A percentile compares a stretch with the other conserved stretches of the same genome.
These are phyloP conservation scores for Aradophagus sp. DNA, from an alignment of 1,140 invertebrate genomes.

Conservation along the genomic window DNA sequence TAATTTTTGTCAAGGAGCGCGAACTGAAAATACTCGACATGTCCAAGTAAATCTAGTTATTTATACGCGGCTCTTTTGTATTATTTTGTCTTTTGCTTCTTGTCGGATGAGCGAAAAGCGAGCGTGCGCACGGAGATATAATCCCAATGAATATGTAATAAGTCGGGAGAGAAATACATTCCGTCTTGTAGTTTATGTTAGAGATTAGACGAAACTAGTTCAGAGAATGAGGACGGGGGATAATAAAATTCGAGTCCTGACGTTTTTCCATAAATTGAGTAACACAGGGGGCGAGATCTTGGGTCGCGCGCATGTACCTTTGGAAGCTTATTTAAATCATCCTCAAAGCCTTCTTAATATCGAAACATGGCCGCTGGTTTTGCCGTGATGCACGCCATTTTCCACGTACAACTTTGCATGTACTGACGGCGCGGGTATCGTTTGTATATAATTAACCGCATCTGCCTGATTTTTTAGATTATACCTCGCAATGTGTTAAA, in stretches of 20 bases:
- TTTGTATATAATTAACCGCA: no score
- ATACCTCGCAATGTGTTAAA: no score
- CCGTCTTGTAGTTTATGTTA: slow-evolving; percentile 53
- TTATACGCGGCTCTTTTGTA: slow-evolving; percentile 53
- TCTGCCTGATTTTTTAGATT: no score
- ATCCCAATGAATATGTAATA: slow-evolving; percentile 57
- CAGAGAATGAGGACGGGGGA: slow-evolving; percentile 48
- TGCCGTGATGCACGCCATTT: slow-evolving; percentile 34
- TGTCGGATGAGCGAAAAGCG: slow-evolving; percentile 55
- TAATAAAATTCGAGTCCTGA: slow-evolving; percentile 55
- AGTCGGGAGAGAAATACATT: slow-evolving; percentile 48
- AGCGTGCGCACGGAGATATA: slow-evolving; percentile 49
- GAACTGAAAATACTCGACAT: slow-evolving; percentile 47
- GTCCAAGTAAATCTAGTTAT: slow-evolving; percentile 56
- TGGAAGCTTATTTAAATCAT: slow-evolving; percentile 68
- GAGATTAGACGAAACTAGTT: slow-evolving; percentile 58
- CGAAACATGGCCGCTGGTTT: slow-evolving; percentile 57
- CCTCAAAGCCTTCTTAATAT: slow-evolving; percentile 67
- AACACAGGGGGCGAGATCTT: slow-evolving; percentile 57
- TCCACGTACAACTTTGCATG: slow-evolving; percentile 20
- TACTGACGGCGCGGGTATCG: slow-evolving; percentile 2
- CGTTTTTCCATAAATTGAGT: slow-evolving; percentile 68
- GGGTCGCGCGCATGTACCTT: slow-evolving; percentile 50
- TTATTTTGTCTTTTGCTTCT: slow-evolving; percentile 51
- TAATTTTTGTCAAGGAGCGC: slow-evolving; percentile 36